Evolutionary conservation across 2,888 invertebrate genomes (phyloP), one percentile per base, ranked within the genome.

Genomic region (Athripsodes cinereus): DNA sequence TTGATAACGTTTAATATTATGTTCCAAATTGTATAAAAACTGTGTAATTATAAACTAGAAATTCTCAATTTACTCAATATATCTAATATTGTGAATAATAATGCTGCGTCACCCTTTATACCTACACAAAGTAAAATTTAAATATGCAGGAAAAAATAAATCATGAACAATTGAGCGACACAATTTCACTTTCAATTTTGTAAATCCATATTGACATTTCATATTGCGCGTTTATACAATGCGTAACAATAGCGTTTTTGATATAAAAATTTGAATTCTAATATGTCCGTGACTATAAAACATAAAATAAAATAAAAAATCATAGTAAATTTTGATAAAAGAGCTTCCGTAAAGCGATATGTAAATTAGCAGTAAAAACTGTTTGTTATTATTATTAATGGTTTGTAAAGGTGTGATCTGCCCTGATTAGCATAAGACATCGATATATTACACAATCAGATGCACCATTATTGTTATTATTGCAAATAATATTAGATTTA

Each of bases 341-440:
- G 13, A 40, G 40, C 40, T 40, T 5, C 40, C 40, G 40, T 40
- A 26, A 3, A 8, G 13, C 22, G 46, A 51, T 49, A 58, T 58
- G 58, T 51, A 54, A 58, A 58, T 58, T 31, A 47, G 19, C 18
- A 19, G 26, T 13, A 2, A 40, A n/a, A 40, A 13, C 3, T 40
- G 5, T 31, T 31, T 31, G 6, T 31, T 40, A 40, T 40, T 56
- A 53, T 59, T 56, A 53, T 53, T 59, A 59, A 59, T 56, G 50
- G 56, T 22, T 48, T 48, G 34, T 51, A 60, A 62, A 62, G 62
- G 62, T 62, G 62, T 55, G 59, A 62, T 60, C 53, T 46, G 22
- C 26, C 19, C 22, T 34, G 34, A 62, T 62, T 60, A 60, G 62
- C 62, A 62, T 62, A 62, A 48, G 56, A 51, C 47, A 56, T 56